phyloP scores from a whole-genome alignment of 2,113 vertebrate species.

The Zingel zingel region DNA sequence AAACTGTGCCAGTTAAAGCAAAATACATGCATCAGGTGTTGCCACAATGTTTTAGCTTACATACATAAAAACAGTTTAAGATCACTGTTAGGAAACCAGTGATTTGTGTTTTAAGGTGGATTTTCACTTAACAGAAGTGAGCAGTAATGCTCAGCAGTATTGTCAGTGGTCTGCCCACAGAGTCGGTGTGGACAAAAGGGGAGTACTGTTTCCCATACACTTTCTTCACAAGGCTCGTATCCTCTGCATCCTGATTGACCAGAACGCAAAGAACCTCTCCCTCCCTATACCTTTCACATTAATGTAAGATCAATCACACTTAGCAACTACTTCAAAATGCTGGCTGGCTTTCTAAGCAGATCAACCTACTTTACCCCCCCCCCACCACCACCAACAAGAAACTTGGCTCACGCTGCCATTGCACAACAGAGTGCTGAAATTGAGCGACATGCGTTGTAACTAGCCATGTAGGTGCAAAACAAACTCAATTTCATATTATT shows the following conservation, averaged over 20 bases:
- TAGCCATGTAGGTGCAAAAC: constrained; percentile 37
- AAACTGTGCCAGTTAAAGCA: neutral
- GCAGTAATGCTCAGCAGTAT: constrained; percentile 18
- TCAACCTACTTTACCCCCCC: neutral
- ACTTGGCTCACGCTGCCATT: neutral
- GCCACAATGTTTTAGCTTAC: neutral
- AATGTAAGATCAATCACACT: constrained; percentile 31
- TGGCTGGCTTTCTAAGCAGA: constrained; percentile 29
- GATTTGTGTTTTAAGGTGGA: constrained; percentile 36
- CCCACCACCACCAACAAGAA: neutral
- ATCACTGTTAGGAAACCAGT: neutral
- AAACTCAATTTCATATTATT: constrained; percentile 39
- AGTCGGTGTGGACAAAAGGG: constrained; percentile 6
- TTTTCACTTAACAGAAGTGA: constrained; percentile 36
- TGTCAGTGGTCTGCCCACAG: constrained; percentile 25
- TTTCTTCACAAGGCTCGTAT: constrained; percentile 1
- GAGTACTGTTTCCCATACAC: constrained; percentile 38
- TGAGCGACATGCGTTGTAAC: constrained; percentile 21
- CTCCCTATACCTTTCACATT: constrained; percentile 21
- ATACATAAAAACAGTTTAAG: neutral
- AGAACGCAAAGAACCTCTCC: constrained; percentile 22
- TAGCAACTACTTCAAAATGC: constrained; percentile 13
- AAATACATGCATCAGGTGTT: constrained; percentile 7
- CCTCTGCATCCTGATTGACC: constrained; percentile 17
- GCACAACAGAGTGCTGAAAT: constrained; percentile 12